Base-by-base conservation (phyloP, 2,888 invertebrate genomes). In the Oxytorus armatus region DNA sequence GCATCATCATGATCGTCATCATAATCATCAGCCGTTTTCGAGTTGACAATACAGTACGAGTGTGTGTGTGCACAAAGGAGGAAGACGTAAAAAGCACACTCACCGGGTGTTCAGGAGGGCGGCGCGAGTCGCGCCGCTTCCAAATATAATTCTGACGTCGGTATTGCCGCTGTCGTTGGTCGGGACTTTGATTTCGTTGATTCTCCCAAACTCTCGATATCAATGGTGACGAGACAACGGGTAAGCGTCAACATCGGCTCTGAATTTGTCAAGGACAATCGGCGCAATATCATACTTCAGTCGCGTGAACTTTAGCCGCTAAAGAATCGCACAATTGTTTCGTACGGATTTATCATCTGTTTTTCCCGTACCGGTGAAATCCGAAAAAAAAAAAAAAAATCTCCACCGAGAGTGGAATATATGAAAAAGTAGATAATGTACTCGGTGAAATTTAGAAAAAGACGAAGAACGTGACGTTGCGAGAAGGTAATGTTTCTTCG, bases 101-200 rank as follows among this genome's bases (percentile, higher is more conserved):
- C 85, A 89, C 88, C 88, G 85, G 79, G 81, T 80, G 85, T 86
- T 88, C 86, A 89, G 81, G 83, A 85, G 55, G 81, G 83, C 53
- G 79, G 83, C 75, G 72, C 79, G 63, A 61, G 82, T 74, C 82
- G 83, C 55, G 77, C 75, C 69, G 72, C 84, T 82, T 86, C 86
- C 84, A 85, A 85, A 84, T 85, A 85, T 85, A 86, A 87, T 88
- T 83, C 80, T 80, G 83, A 84, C 81, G 83, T 74, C 57, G 69
- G 68, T 74, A 25, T 63, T 10, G 68, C 55, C 21, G 74, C 42
- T 59, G 70, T 72, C 51, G 66, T 66, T 25, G 59, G 49, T 57
- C 21, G 73, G 16, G 66, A 39, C 18, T 74, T 57, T 16, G 76
- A 53, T 72, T 53, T 33, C 53, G 66, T 72, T 44, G 70, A 57